phyloP scores from a whole-genome alignment of 2,113 vertebrate genomes.

The Xerus inauris region DNA sequence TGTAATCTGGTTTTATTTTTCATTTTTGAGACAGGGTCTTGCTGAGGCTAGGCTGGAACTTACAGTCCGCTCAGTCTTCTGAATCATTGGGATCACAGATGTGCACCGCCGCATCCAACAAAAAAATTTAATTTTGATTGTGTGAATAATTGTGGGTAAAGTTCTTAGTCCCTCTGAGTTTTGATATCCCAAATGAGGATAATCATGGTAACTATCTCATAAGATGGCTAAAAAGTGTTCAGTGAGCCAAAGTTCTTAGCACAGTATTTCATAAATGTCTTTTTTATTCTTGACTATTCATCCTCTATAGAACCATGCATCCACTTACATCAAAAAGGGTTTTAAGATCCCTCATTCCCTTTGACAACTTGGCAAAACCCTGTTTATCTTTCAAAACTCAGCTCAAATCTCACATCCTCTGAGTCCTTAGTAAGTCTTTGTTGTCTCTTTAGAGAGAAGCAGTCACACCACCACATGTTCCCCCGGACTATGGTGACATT shows the following conservation, averaged over 20 bases:
- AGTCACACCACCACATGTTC: neutral
- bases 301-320: neutral
- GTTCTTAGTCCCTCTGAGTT: neutral
- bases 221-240: neutral
- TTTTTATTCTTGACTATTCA: neutral
- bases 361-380: neutral
- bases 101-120: neutral
- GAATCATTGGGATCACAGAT: no score
- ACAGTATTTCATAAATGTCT: neutral
- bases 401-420: neutral
- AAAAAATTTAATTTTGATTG: neutral
- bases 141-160: neutral
- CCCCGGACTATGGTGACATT: neutral
- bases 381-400: neutral
- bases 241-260: neutral
- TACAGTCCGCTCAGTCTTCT: neutral
- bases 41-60: neutral
- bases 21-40: no score
- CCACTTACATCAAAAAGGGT: neutral
- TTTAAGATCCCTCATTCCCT: neutral
- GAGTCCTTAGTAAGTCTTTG: neutral
- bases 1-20: no score
- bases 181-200: neutral
- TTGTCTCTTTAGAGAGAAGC: neutral
- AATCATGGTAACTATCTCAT: neutral